A percentile compares a stretch with the other conserved stretches of the same genome.
Conservation (phyloP, 2,797 vertebrate species). For the Alcedo atthis region DNA sequence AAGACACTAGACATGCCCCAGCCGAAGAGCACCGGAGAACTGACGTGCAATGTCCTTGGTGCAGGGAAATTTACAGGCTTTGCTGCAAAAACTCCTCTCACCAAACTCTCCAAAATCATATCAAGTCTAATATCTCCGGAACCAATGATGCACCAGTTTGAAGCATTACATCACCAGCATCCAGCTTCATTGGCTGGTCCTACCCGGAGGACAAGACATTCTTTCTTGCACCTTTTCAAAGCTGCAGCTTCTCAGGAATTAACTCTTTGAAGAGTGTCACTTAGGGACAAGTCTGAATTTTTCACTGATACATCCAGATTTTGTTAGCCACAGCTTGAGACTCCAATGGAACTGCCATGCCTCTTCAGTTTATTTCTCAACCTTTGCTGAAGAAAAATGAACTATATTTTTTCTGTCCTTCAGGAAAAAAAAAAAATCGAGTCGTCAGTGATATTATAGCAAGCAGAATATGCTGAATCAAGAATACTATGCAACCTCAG, state of each 20-base stretch:
- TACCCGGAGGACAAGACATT: conserved; percentile 51
- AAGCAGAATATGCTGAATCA: background rate
- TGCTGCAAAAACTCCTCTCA: conserved; percentile 25
- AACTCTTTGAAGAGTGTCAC: conserved; percentile 42
- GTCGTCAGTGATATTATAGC: background rate
- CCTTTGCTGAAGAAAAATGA: conserved; percentile 23
- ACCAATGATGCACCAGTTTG: conserved; percentile 63
- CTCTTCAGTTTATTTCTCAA: background rate
- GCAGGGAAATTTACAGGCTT: conserved; percentile 48
- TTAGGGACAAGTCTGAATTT: background rate
- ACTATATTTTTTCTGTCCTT: background rate
- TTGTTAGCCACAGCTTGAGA: background rate
- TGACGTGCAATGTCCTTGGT: conserved; percentile 11
- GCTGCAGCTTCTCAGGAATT: conserved; percentile 57
- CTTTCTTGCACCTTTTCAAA: conserved; percentile 56
- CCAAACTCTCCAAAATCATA: conserved; percentile 50
- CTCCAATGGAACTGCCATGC: background rate
- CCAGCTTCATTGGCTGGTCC: conserved; percentile 65
- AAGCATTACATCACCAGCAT: conserved; percentile 74
- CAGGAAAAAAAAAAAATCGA: background rate
- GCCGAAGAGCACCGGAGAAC: background rate
- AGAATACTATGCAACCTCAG: background rate
- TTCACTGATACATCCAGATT: background rate
- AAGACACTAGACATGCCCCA: background rate
- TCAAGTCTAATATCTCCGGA: background rate